Percentiles rank a stretch among this genome's conserved stretches.
phyloP scores from a whole-genome alignment of 2,113 vertebrate genomes.

The Chaenocephalus aceratus region DNA sequence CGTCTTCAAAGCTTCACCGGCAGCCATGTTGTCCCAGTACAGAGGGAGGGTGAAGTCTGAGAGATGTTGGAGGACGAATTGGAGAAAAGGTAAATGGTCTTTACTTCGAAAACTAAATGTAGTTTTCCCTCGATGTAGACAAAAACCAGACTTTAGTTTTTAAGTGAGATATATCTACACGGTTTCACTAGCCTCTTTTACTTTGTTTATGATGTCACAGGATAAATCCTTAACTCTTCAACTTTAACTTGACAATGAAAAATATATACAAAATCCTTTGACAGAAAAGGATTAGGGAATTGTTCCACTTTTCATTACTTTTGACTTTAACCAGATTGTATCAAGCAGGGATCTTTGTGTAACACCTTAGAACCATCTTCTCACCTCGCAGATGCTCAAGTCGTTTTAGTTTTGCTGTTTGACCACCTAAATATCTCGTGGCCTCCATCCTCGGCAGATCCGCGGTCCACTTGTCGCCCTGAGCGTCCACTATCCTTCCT shows the following conservation, averaged over 20 bases:
- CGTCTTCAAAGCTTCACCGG: constrained; percentile 10
- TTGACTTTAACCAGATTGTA: no score
- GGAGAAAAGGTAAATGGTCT: neutral
- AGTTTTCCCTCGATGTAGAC: no score
- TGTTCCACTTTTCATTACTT: no score
- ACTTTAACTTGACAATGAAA: neutral
- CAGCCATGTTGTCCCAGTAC: constrained; percentile 74
- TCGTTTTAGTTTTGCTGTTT: constrained; percentile 49
- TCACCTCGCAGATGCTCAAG: constrained; percentile 68
- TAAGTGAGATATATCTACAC: no score
- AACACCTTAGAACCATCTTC: neutral
- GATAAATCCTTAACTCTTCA: neutral
- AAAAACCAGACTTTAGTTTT: no score
- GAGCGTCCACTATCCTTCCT: constrained; percentile 57
- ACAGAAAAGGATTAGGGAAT: no score
- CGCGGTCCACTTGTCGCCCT: constrained; percentile 43
- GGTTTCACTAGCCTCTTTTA: no score
- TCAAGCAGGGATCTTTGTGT: no score
- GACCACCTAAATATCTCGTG: accelerated
- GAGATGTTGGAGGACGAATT: neutral
- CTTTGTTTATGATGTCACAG: no score
- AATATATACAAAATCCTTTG: neutral
- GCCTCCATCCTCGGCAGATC: constrained; percentile 34
- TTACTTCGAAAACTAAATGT: neutral
- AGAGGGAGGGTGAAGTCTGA: constrained; percentile 74